phyloP scores from a whole-genome alignment of 2,113 vertebrate species.

The Austrofundulus limnaeus region DNA sequence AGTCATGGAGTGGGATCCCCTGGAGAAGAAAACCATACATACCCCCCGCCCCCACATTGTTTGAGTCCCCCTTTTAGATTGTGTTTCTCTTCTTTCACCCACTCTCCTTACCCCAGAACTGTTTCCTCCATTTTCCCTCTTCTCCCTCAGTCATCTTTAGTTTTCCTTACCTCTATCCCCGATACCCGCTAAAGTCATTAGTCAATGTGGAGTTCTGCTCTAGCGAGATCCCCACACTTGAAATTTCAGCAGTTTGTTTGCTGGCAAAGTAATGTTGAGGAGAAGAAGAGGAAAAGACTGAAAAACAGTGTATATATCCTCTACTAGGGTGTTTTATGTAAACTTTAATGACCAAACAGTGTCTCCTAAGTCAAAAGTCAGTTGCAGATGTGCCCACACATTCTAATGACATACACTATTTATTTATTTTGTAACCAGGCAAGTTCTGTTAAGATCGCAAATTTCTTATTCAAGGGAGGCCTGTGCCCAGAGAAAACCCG shows the following conservation, averaged over 20 bases:
- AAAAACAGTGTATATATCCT: slow-evolving; percentile 42
- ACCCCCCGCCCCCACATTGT: slow-evolving; percentile 22
- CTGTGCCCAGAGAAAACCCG: no score
- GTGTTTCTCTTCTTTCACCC: slow-evolving; percentile 29
- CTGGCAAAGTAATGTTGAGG: slow-evolving; percentile 48
- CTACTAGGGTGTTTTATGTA: slow-evolving; percentile 64
- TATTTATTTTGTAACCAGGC: no score
- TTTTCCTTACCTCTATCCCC: slow-evolving; percentile 57
- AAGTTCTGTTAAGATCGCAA: no score
- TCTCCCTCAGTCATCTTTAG: slow-evolving; percentile 21
- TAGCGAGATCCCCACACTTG: slow-evolving; percentile 54
- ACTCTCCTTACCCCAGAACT: slow-evolving; percentile 17
- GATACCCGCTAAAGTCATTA: slow-evolving; percentile 76
- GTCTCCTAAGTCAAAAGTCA: slow-evolving; percentile 59
- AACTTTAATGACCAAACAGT: slow-evolving; percentile 68
- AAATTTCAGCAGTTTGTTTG: slow-evolving; percentile 69
- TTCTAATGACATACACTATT: no score
- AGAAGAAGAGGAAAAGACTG: slow-evolving; percentile 29
- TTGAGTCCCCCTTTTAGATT: slow-evolving; percentile 33
- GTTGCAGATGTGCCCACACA: slow-evolving; percentile 45
- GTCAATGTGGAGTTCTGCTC: slow-evolving; percentile 37
- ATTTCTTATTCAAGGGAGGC: no score
- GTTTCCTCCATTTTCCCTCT: slow-evolving; percentile 46
- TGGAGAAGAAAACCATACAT: slow-evolving; percentile 53
- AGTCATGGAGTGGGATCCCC: slow-evolving; percentile 59